phyloP scores from a whole-genome alignment of 2,888 invertebrate species.

The Pharmacophagus antenor region DNA sequence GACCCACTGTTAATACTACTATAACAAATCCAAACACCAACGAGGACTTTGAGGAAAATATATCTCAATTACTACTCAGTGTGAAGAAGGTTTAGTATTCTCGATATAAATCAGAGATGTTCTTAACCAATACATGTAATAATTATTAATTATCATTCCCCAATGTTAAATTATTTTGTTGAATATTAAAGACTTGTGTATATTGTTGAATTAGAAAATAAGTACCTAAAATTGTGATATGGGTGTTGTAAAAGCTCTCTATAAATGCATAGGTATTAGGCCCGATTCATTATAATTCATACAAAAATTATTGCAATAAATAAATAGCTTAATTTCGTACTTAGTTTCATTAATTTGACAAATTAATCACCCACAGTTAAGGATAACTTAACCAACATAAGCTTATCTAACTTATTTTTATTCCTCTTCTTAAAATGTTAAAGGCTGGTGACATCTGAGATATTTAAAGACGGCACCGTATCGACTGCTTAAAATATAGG shows the following conservation, averaged over 20 bases:
- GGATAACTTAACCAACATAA: no score
- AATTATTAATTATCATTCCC: constrained; percentile 59
- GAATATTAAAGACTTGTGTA: constrained; percentile 58
- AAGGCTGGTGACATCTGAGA: no score
- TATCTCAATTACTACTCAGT: constrained; percentile 60
- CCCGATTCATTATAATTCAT: constrained; percentile 42
- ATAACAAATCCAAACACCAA: constrained; percentile 64
- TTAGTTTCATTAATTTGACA: constrained; percentile 17
- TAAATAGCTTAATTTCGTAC: constrained; percentile 38
- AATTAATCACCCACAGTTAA: no score
- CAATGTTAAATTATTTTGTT: constrained; percentile 61
- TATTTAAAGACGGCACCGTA: no score
- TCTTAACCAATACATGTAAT: constrained; percentile 36
- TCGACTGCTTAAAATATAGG: no score
- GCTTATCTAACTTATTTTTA: no score
- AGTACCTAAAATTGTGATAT: constrained; percentile 76
- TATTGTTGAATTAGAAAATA: constrained; percentile 66
- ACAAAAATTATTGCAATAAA: constrained; percentile 54
- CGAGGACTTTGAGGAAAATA: constrained; percentile 68
- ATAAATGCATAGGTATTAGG: constrained; percentile 59
- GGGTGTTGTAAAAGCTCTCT: constrained; percentile 77
- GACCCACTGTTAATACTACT: constrained; percentile 83
- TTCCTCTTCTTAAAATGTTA: no score
- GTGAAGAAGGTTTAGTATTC: constrained; percentile 36
- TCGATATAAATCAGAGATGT: constrained; percentile 25